Evolutionary conservation across 1,140 invertebrate genomes (phyloP).

Genomic region (Berghia stephanieae): DNA sequence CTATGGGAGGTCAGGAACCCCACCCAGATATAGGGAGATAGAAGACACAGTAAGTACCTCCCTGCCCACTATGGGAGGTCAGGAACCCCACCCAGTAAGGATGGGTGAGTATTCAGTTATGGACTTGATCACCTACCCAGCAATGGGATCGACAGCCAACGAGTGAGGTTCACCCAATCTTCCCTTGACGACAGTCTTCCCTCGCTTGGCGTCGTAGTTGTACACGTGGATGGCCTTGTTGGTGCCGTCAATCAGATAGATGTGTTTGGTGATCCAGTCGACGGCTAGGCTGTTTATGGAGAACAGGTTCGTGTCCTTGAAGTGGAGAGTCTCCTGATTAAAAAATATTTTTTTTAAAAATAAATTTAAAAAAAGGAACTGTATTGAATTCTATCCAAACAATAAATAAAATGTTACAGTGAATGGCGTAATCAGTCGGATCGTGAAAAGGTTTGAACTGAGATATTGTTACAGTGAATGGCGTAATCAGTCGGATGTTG

Average conservation of each 20-base stretch:
- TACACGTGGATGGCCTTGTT: conserved; percentile 91
- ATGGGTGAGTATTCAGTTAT: not conserved
- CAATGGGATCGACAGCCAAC: conserved; percentile 89
- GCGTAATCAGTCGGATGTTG: no score
- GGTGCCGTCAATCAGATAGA: conserved; percentile 93
- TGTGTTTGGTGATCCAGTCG: conserved; percentile 95
- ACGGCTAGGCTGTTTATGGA: conserved; percentile 89
- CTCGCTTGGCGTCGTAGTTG: conserved; percentile 71
- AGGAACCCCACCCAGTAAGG: no score
- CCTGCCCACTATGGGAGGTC: no score
- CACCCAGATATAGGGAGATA: no score
- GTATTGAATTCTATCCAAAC: not conserved
- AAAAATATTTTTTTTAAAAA: no score
- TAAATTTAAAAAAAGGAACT: no score
- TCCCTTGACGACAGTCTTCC: conserved; percentile 83
- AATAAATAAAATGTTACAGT: no score
- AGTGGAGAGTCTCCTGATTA: conserved; percentile 3
- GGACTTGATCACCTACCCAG: conserved; percentile 58
- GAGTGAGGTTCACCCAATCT: conserved; percentile 93
- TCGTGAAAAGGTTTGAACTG: no score
- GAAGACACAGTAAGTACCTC: no score
- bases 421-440: no score
- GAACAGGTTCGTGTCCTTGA: conserved; percentile 26
- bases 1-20: no score
- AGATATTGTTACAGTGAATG: no score